Conservation (phyloP, 2,888 invertebrate genomes). For the Bombylius major region DNA sequence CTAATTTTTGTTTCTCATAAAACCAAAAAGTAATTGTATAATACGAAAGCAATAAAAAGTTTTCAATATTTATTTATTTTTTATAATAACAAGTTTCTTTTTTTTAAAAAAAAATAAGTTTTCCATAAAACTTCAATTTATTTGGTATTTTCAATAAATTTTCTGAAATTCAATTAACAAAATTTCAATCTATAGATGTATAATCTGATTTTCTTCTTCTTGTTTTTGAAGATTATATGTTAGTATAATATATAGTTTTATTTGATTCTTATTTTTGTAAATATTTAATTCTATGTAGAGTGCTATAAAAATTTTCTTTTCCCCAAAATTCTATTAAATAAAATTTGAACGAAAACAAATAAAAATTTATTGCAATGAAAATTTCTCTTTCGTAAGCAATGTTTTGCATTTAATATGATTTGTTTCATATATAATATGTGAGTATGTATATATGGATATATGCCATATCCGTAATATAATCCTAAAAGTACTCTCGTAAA, state of each 20-base stretch:
- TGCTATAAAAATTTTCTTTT: neutral
- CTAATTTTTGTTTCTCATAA: too few relatives aligned
- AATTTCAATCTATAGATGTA: neutral
- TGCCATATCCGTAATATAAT: too few relatives aligned
- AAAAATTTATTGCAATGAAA: conserved; percentile 7
- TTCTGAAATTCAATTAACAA: neutral
- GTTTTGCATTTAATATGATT: conserved; percentile 1
- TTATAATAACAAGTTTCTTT: too few relatives aligned
- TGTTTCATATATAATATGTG: neutral
- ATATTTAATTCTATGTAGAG: neutral
- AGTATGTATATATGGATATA: too few relatives aligned
- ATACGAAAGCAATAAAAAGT: too few relatives aligned
- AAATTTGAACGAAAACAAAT: conserved; percentile 6
- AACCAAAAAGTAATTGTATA: too few relatives aligned
- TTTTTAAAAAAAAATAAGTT: too few relatives aligned
- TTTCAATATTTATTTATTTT: too few relatives aligned
- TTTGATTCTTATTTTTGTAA: too few relatives aligned
- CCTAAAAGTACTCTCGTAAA: neutral
- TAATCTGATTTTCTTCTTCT: neutral
- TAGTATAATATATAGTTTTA: neutral
- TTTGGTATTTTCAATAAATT: neutral
- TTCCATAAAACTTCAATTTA: too few relatives aligned
- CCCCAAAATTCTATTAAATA: neutral
- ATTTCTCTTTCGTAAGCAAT: conserved; percentile 4
- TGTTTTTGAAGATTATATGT: neutral